Base-by-base conservation (phyloP, 1,140 invertebrate species). In the Scylla paramamosain region DNA sequence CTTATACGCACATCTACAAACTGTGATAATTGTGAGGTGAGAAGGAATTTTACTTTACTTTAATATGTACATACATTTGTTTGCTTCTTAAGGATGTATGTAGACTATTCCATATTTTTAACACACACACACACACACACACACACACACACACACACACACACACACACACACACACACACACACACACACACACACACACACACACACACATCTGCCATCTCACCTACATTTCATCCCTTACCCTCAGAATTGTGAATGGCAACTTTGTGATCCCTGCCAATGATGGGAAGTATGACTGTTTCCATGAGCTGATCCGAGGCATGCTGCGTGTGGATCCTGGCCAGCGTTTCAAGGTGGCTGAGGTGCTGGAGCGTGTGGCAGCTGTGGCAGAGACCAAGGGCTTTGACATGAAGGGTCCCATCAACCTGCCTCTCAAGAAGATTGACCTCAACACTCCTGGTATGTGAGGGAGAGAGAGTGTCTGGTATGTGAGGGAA, bases 301-400 rank as follows among this genome's bases (percentile, higher is more conserved):
- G 98, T 96, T 98, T 99, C 96, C 98, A 99, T 97, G 98, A 99
- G 96, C 98, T 99, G 87, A 99, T 99, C 96, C 97, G 98, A 98
- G 98, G 98, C 39, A 99, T 98, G 97, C 97, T 99, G 45, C 97
- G 98, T 96, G 97, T 99, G 14, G 98, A 99, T 96, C 99, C 99
- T 0, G 97, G 97, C 84, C 97, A 98, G 94, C 97, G 99, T 92
- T 97, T 99, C 84, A 98, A 97, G 77, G 98, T 99, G 31, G 97
- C 98, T 92, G 98, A 98, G 96, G 97, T 99, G 25, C 97, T 99
- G 96, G 99, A 99, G 96, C 97, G 98, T 96, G 96, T 99, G 91
- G 98, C 98, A 90, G 98, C 98, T 82, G 98, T 99, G 96, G 98
- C 98, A 8, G 98, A 99, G 97, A 98, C 98, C 45, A 98, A 98